Base-by-base conservation (phyloP, 2,888 invertebrate species). In the Myopa testacea region DNA sequence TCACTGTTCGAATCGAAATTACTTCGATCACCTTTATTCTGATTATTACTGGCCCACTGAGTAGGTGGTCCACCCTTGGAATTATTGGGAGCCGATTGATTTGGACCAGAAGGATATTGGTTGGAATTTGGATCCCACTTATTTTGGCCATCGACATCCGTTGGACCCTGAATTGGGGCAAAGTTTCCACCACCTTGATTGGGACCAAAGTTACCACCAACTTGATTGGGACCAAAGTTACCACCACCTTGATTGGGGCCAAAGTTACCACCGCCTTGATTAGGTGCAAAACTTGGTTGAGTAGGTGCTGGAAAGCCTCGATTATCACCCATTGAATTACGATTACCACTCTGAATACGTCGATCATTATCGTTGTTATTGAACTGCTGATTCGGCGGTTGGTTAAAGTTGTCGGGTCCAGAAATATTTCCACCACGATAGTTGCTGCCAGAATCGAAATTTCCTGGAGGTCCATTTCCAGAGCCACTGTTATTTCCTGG, bases 351-450 rank as follows among this genome's bases (percentile, higher is more conserved):
- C 12, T 58, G 76, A 55, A 58, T 69, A n/a, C 45, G 58, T n/a
- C 60, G 16, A n/a, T 71, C 70, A 4, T 55, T 70, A 40, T 63
- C 60, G 26, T 40, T 67, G 34, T 73, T 80, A 16, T 19, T 74
- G 8, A 50, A 16, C 34, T 79, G 65, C 65, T 65, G 65, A 38
- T 65, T 65, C 3, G 65, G 65, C 38, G 37, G 65, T 67, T 78
- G 78, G 72, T 77, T 69, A n/a, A 74, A 81, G 12, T 73, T 74
- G 65, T 67, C 78, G 71, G 62, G 74, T 12, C 78, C 75, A 34
- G 58, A 8, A 12, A 74, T 65, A 50, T 74, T 76, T 4, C 38
- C 72, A 19, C 75, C 78, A 71, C 78, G 79, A 74, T 76, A 76
- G 65, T 78, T 79, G 40, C 38, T 63, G 37, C 63, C 38, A 10